A percentile compares a stretch with the other conserved stretches of the same genome.
Conservation (phyloP, 2,797 vertebrate genomes). For the Geotria australis region DNA sequence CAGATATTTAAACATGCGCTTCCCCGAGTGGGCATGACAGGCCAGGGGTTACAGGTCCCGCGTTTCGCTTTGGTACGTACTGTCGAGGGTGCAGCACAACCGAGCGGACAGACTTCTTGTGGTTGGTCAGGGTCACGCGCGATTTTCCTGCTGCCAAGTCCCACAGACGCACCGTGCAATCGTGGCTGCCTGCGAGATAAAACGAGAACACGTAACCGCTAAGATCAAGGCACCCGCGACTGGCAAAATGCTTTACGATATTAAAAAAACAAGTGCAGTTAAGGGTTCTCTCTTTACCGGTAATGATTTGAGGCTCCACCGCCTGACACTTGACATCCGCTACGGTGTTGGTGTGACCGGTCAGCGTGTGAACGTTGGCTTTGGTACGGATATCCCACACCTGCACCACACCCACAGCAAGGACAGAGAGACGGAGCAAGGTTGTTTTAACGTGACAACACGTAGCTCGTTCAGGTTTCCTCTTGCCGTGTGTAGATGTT, state of each 20-base stretch:
- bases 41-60: not conserved
- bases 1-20: not conserved
- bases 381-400: conserved; percentile 93
- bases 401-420: conserved; percentile 9
- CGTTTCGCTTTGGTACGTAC: conserved; percentile 17
- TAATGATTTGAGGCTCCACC: conserved; percentile 78
- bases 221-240: not conserved
- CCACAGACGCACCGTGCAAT: conserved; percentile 86
- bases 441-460: too few species aligned
- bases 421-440: not conserved
- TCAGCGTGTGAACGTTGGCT: conserved; percentile 73
- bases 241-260: not conserved
- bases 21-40: not conserved
- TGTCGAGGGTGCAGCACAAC: conserved; percentile 66
- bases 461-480: too few species aligned
- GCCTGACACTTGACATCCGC: conserved; percentile 78
- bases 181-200: conserved; percentile 45
- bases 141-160: conserved; percentile 90
- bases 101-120: conserved; percentile 83
- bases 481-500: too few species aligned
- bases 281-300: conserved; percentile 18
- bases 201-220: not conserved
- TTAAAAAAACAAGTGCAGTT: not conserved
- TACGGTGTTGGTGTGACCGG: conserved; percentile 86
- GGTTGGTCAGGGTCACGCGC: conserved; percentile 84